Evolutionary conservation across 2,888 invertebrate species (phyloP).

Genomic region (Thalpophila matura): DNA sequence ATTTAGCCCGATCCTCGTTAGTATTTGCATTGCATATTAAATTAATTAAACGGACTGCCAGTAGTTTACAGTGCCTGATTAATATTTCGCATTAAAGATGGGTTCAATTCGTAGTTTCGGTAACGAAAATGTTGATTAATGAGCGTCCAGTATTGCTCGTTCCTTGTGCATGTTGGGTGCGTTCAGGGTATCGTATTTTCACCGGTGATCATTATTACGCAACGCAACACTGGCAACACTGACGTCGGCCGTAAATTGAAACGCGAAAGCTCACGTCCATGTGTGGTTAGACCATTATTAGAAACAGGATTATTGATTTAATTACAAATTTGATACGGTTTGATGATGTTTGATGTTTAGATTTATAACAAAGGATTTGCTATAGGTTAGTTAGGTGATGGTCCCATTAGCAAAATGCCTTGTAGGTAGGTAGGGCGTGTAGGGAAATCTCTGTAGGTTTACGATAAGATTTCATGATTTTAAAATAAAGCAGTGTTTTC

Average conservation of each 20-base stretch:
- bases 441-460: too few species aligned
- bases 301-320: constrained; percentile 46
- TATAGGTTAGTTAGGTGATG: not conserved
- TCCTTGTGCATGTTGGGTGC: constrained; percentile 53
- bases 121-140: constrained; percentile 66
- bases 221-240: constrained; percentile 73
- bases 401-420: not conserved
- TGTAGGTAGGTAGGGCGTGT: too few species aligned
- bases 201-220: constrained; percentile 78
- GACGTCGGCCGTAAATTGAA: constrained; percentile 72
- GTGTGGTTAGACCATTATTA: constrained; percentile 60
- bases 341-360: constrained; percentile 16
- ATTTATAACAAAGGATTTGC: not conserved
- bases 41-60: constrained; percentile 51
- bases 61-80: constrained; percentile 59
- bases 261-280: constrained; percentile 59
- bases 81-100: constrained; percentile 63
- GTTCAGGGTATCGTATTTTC: constrained; percentile 75
- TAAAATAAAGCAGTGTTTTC: too few species aligned
- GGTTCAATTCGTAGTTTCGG: constrained; percentile 53
- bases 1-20: constrained; percentile 24
- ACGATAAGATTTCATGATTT: too few species aligned
- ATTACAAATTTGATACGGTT: constrained; percentile 35
- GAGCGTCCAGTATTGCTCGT: constrained; percentile 66
- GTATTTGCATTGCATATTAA: constrained; percentile 27